These are phyloP conservation scores for Hydropsyche betteni DNA, from an alignment of 2,888 invertebrate species.

Conservation along the genomic window DNA sequence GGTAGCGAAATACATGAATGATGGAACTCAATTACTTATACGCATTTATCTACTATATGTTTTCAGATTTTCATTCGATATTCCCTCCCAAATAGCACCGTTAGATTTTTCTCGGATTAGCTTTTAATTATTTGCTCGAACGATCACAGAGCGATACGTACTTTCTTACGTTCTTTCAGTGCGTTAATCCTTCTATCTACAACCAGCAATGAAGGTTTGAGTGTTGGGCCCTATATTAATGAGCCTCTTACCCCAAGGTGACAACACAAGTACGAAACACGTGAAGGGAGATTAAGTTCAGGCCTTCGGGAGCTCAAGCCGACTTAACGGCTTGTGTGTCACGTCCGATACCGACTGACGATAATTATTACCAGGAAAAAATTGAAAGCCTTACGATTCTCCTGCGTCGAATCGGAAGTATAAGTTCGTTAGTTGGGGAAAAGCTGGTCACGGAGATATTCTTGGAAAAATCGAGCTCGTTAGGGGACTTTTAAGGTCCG, in stretches of 20 bases:
- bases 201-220: slow-evolving; percentile 5
- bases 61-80: no score
- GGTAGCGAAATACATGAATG: no score
- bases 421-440: not conserved
- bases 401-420: no score
- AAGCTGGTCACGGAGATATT: not conserved
- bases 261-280: slow-evolving; percentile 40
- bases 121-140: slow-evolving; percentile 18
- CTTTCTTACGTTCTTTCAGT: slow-evolving; percentile 19
- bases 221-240: slow-evolving; percentile 36
- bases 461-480: slow-evolving; percentile 1
- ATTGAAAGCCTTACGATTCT: no score
- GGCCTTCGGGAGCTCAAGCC: slow-evolving; percentile 27
- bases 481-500: slow-evolving; percentile 13
- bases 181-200: slow-evolving; percentile 24
- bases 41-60: no score
- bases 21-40: no score
- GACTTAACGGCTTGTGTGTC: slow-evolving; percentile 33
- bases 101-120: not conserved
- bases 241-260: slow-evolving; percentile 35
- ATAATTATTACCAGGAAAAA: slow-evolving; percentile 19
- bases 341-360: slow-evolving; percentile 23
- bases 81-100: no score
- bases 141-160: not conserved
- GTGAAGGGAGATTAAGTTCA: slow-evolving; percentile 39